phyloP scores from a whole-genome alignment of 2,888 invertebrate species.

The Mesoligia furuncula region DNA sequence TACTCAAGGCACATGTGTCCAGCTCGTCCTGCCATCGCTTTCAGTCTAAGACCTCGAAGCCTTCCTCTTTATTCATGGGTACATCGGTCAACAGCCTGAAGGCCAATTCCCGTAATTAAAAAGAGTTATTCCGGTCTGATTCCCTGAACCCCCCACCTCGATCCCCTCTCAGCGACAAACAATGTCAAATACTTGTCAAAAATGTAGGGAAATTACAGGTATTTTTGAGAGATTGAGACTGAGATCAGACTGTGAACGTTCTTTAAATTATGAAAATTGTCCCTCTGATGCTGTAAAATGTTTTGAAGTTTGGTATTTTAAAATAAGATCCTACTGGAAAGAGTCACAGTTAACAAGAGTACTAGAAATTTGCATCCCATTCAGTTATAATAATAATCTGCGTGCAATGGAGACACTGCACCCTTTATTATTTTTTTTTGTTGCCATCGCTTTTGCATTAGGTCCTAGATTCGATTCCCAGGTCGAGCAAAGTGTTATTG shows the following conservation, averaged over 20 bases:
- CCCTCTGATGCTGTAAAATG: not conserved
- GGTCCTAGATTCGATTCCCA: not conserved
- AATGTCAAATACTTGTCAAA: too few species aligned
- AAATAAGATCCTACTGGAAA: not conserved
- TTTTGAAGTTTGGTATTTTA: not conserved
- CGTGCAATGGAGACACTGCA: not conserved
- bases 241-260: too few species aligned
- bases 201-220: too few species aligned
- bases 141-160: too few species aligned
- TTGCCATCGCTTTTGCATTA: not conserved
- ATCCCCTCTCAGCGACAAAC: too few species aligned
- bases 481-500: not conserved
- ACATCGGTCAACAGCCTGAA: not conserved
- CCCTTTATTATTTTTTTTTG: not conserved
- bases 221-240: too few species aligned
- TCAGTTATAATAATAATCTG: not conserved
- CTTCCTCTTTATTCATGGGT: not conserved
- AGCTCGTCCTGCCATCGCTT: not conserved
- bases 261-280: too few species aligned
- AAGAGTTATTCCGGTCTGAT: too few species aligned
- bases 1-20: not conserved
- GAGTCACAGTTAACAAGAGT: not conserved
- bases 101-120: too few species aligned
- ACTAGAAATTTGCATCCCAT: not conserved
- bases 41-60: not conserved